These are phyloP conservation scores for Dendrophyllia cribrosa DNA, from an alignment of 64 coral and sea anemone species.

Conservation along the genomic window DNA sequence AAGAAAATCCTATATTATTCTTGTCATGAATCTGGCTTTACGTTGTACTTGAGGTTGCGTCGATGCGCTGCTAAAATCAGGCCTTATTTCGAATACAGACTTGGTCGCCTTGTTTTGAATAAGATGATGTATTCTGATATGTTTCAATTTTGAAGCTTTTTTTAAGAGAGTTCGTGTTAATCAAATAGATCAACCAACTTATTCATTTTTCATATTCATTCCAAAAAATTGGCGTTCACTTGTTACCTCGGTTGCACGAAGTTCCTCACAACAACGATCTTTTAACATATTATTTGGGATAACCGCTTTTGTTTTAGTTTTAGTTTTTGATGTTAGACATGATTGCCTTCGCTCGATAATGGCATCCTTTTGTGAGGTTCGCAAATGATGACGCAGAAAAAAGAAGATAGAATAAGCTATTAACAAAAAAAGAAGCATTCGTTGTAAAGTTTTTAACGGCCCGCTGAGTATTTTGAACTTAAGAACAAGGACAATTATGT, in stretches of 20 bases:
- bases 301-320: not conserved
- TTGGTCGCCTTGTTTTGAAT: not conserved
- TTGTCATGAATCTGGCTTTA: too few relatives aligned
- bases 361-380: not conserved
- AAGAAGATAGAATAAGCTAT: not conserved
- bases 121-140: too few relatives aligned
- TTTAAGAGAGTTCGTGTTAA: not conserved
- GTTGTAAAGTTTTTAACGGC: not conserved
- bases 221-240: not conserved
- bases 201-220: not conserved
- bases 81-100: not conserved
- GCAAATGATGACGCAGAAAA: not conserved
- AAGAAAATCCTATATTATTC: too few relatives aligned
- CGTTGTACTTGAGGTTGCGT: too few relatives aligned
- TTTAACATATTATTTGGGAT: not conserved
- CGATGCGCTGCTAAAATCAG: not conserved
- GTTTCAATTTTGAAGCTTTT: not conserved
- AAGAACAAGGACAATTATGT: constrained; percentile 31
- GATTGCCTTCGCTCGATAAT: not conserved
- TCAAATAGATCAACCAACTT: not conserved
- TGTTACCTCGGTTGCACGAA: constrained; percentile 12
- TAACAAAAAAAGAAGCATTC: not conserved
- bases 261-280: not conserved
- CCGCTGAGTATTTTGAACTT: constrained; percentile 35
- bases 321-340: not conserved